These are phyloP conservation scores for Cettia cetti DNA, from an alignment of 2,113 vertebrate genomes.

Conservation along the genomic window DNA sequence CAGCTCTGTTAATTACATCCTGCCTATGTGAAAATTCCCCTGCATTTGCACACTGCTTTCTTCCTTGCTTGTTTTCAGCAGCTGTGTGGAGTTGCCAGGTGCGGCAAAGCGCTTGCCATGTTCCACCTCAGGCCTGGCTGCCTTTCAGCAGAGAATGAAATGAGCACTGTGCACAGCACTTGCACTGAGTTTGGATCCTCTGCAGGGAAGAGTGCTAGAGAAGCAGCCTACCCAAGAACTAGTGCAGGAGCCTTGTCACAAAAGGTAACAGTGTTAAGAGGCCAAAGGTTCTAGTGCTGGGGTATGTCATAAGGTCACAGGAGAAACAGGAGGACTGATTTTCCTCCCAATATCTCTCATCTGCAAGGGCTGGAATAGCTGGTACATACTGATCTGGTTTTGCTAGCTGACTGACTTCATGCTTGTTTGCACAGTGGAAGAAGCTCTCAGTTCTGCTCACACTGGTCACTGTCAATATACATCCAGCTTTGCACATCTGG, in stretches of 20 bases:
- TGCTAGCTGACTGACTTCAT: background rate
- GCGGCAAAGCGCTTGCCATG: background rate
- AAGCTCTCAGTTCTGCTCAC: background rate
- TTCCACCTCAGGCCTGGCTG: conserved; percentile 43
- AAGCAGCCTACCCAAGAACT: background rate
- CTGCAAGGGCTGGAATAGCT: background rate
- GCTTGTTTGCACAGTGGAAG: background rate
- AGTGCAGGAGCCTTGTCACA: background rate
- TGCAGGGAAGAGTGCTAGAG: background rate
- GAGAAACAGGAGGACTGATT: background rate
- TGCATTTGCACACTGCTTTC: background rate
- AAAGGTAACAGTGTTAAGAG: background rate
- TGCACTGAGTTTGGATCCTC: background rate
- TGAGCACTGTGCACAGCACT: conserved; percentile 10
- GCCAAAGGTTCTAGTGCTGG: background rate
- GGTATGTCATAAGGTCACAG: rapidly evolving
- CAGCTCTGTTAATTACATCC: conserved; percentile 57
- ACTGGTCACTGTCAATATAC: background rate
- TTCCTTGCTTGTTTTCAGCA: background rate
- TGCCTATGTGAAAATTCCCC: conserved; percentile 48
- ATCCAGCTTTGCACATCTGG: background rate
- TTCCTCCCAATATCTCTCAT: background rate
- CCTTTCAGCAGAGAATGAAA: conserved; percentile 32
- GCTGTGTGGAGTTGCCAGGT: conserved; percentile 29
- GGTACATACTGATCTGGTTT: background rate